These are phyloP conservation scores for Mesocentrotus franciscanus DNA, from an alignment of 53 echinoderm and acorn worm species.

Conservation along the genomic window DNA sequence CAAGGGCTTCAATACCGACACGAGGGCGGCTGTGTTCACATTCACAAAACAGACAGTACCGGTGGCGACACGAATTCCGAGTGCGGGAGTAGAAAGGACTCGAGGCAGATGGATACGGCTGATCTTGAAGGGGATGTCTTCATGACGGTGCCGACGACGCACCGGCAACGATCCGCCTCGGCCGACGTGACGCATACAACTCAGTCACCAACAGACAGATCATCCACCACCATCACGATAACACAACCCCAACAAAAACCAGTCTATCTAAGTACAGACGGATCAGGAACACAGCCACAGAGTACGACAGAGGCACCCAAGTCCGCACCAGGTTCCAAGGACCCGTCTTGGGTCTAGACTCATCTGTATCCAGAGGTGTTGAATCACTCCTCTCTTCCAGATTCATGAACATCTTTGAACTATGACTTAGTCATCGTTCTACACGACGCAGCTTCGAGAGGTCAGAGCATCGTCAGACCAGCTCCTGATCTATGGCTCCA, in stretches of 20 bases:
- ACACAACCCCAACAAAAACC: constrained; percentile 62
- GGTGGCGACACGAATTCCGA: constrained; percentile 60
- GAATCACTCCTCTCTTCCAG: constrained; percentile 45
- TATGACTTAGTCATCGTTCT: constrained; percentile 6
- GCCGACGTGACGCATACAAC: constrained; percentile 69
- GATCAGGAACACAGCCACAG: constrained; percentile 60
- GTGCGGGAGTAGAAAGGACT: constrained; percentile 56
- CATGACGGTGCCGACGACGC: constrained; percentile 56
- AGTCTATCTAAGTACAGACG: constrained; percentile 63
- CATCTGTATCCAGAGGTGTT: background rate
- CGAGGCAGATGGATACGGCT: constrained; percentile 58
- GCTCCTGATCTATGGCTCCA: constrained; percentile 6
- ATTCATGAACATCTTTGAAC: constrained; percentile 35
- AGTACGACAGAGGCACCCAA: constrained; percentile 63
- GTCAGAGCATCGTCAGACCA: background rate
- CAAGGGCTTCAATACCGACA: constrained; percentile 87
- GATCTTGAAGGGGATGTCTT: constrained; percentile 67
- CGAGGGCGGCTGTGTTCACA: constrained; percentile 87
- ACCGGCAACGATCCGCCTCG: constrained; percentile 74
- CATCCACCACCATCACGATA: constrained; percentile 36
- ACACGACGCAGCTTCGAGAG: constrained; percentile 29
- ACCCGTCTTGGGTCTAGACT: constrained; percentile 65
- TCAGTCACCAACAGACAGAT: constrained; percentile 31
- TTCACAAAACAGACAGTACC: constrained; percentile 85
- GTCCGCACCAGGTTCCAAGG: constrained; percentile 54